Conservation (phyloP, 2,888 invertebrate genomes). For the Branchipolynoe longqiensis region DNA sequence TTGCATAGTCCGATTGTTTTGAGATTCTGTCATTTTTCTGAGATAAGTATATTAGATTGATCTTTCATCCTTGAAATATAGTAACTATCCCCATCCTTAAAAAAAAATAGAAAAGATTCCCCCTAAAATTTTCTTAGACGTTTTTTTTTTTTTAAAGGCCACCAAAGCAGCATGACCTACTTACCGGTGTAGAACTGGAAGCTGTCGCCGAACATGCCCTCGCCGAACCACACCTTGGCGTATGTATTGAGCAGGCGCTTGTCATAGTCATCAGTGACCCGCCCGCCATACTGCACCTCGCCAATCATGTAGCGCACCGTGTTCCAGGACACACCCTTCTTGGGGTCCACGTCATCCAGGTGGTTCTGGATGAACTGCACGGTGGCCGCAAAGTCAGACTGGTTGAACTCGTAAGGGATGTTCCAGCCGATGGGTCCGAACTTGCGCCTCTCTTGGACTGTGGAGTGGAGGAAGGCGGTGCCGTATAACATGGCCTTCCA, state of each 20-base stretch:
- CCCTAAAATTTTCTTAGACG: too few relatives aligned
- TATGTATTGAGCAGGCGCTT: conserved; percentile 95
- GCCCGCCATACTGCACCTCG: conserved; percentile 91
- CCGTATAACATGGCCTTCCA: conserved; percentile 97
- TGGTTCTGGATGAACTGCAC: conserved; percentile 98
- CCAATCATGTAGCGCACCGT: conserved; percentile 98
- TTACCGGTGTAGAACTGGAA: conserved; percentile 94
- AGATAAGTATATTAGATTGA: too few relatives aligned
- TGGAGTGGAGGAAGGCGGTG: conserved; percentile 96
- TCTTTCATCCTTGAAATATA: too few relatives aligned
- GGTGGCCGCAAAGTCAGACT: conserved; percentile 96
- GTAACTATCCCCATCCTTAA: too few relatives aligned
- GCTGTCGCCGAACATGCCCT: conserved; percentile 90
- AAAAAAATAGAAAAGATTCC: too few relatives aligned
- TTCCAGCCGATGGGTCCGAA: conserved; percentile 99
- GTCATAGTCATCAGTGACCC: conserved; percentile 98
- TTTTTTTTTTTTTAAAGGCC: too few relatives aligned
- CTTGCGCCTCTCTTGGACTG: conserved; percentile 96
- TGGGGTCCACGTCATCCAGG: conserved; percentile 97
- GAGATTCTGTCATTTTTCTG: too few relatives aligned
- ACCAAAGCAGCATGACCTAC: too few relatives aligned
- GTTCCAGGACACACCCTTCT: conserved; percentile 98
- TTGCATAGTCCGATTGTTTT: too few relatives aligned
- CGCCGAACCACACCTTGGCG: conserved; percentile 95
- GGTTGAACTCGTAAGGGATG: conserved; percentile 97